Base-by-base conservation (phyloP, 1,140 invertebrate genomes). In the Euura lappo region DNA sequence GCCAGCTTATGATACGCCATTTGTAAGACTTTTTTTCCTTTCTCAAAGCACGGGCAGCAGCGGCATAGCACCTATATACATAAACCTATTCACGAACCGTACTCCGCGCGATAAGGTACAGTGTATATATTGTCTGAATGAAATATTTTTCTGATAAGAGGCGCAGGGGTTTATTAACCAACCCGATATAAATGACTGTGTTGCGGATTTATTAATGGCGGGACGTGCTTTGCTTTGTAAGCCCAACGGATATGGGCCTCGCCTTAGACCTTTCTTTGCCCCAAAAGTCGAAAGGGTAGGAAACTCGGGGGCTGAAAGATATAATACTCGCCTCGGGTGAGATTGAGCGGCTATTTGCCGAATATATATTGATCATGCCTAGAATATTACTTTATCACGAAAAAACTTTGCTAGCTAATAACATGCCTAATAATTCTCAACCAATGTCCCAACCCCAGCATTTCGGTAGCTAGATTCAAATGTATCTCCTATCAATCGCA, bases 81-180 rank as follows among this genome's bases (percentile, higher is more conserved):
- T 60, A 60, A 8, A 6, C 51, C 51, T 60, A 60, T 60, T 60
- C 51, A 60, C 51, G 51, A n/a, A 60, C 51, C 51, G 51, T 60
- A 60, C 51, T 60, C 51, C 10, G 51, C 8, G 51, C 51, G 51
- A 60, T 60, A 60, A 60, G 51, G 51, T 60, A n/a, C 28, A n/a
- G 4, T n/a, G 13, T 60, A 60, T 3, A n/a, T 60, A 60, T 60
- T 11, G 51, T 60, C 51, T 65, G 72, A 70, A 69, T 77, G 72
- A 77, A 77, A 77, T 77, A 77, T 77, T 77, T 77, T 75, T 75
- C 71, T 73, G 76, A 77, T 77, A 77, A 77, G 76, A 75, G 70
- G 68, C 73, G 67, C 74, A 60, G 71, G 71, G 74, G 75, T 72
- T 77, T 77, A 75, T 71, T 73, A 77, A 68, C 75, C 74, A 73